phyloP scores from a whole-genome alignment of 2,888 invertebrate genomes.

The Eristalinus sepulchralis region DNA sequence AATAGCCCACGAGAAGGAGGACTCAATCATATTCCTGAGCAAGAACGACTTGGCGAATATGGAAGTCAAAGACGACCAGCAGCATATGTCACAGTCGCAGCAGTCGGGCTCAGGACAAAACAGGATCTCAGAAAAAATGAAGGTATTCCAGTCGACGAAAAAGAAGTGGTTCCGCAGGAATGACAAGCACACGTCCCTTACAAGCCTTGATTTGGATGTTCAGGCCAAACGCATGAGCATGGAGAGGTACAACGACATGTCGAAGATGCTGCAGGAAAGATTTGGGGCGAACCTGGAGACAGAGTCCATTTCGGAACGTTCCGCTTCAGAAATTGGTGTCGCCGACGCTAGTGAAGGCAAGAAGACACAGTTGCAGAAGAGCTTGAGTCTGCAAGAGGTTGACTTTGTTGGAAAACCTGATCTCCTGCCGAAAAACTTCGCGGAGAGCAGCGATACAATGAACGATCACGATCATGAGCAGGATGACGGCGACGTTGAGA shows the following conservation, averaged over 20 bases:
- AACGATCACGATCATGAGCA: slow-evolving; percentile 78
- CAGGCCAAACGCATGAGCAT: slow-evolving; percentile 86
- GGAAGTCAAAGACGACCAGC: slow-evolving; percentile 79
- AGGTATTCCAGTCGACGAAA: slow-evolving; percentile 82
- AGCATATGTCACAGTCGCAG: slow-evolving; percentile 41
- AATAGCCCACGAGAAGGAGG: slow-evolving; percentile 83
- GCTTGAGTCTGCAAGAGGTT: slow-evolving; percentile 80
- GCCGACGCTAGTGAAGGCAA: slow-evolving; percentile 68
- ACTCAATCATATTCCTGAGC: slow-evolving; percentile 86
- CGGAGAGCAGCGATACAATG: slow-evolving; percentile 75
- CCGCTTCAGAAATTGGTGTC: slow-evolving; percentile 72
- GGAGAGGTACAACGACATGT: slow-evolving; percentile 88
- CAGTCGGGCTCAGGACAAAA: slow-evolving; percentile 70
- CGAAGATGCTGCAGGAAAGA: slow-evolving; percentile 86
- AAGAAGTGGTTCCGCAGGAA: slow-evolving; percentile 85
- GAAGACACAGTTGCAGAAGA: slow-evolving; percentile 76
- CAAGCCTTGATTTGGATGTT: slow-evolving; percentile 82
- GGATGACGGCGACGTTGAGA: slow-evolving; percentile 74
- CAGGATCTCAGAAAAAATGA: slow-evolving; percentile 80
- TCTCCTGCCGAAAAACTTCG: slow-evolving; percentile 75
- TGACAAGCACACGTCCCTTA: slow-evolving; percentile 76
- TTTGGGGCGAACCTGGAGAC: slow-evolving; percentile 81
- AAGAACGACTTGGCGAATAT: slow-evolving; percentile 85
- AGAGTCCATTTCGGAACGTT: slow-evolving; percentile 74
- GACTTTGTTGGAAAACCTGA: slow-evolving; percentile 79